Conservation (phyloP, 2,888 invertebrate genomes). For the Hemaris fuciformis region DNA sequence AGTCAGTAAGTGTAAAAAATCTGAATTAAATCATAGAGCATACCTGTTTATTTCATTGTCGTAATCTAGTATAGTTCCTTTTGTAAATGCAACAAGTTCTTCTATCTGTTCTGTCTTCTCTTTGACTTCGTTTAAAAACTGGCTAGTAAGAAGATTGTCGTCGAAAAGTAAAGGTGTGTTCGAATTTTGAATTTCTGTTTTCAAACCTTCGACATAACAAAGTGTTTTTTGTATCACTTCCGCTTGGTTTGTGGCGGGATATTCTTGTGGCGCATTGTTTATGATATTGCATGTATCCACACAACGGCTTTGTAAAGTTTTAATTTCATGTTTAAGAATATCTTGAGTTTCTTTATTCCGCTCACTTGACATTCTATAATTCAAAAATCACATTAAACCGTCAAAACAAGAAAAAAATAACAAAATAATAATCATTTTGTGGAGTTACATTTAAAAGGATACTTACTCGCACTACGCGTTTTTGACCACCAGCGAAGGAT, state of each 20-base stretch:
- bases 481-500: neutral
- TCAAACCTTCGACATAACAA: slow-evolving; percentile 55
- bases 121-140: slow-evolving; percentile 59
- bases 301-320: slow-evolving; percentile 50
- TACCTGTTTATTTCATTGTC: slow-evolving; percentile 65
- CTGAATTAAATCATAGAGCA: too few relatives aligned
- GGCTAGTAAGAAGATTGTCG: slow-evolving; percentile 55
- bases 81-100: slow-evolving; percentile 58
- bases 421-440: neutral
- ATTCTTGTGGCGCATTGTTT: slow-evolving; percentile 53
- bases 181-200: slow-evolving; percentile 51
- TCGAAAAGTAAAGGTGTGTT: slow-evolving; percentile 52
- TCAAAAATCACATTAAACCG: slow-evolving; percentile 24
- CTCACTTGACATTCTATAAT: slow-evolving; percentile 48
- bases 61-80: slow-evolving; percentile 55
- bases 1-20: neutral
- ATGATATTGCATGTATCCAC: slow-evolving; percentile 50
- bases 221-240: slow-evolving; percentile 45
- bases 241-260: slow-evolving; percentile 33
- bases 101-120: slow-evolving; percentile 55
- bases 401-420: neutral
- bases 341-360: slow-evolving; percentile 47
- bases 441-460: neutral
- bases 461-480: neutral
- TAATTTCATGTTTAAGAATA: slow-evolving; percentile 51